Base-by-base conservation (phyloP, 37 sponge, comb jelly and placozoan genomes). In the Mnemiopsis leidyi region DNA sequence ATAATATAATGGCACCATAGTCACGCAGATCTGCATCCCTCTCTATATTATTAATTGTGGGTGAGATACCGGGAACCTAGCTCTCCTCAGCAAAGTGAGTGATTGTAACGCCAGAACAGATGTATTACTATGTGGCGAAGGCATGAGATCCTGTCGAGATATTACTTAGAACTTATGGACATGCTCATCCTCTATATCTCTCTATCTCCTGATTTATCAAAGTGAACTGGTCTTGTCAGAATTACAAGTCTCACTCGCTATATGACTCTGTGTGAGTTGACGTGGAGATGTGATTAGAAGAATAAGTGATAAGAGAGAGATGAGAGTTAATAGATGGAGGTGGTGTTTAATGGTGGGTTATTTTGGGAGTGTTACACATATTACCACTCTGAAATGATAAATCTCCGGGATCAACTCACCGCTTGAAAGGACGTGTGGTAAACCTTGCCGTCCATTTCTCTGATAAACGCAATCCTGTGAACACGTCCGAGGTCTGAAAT, bases 351-450 rank as follows among this genome's bases (percentile, higher is more conserved):
- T 48, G 61, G 61, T 5, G 61, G 61, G 61, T 48, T 48, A 48
- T 48, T 18, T 48, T 13, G 5, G 9, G 5, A 48, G 61, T 48
- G 61, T 18, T 48, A n/a, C n/a, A n/a, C n/a, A n/a, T n/a, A n/a
- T n/a, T n/a, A n/a, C n/a, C n/a, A n/a, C n/a, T n/a, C n/a, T n/a
- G n/a, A n/a, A n/a, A n/a, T n/a, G n/a, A n/a, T n/a, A n/a, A n/a
- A n/a, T n/a, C n/a, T n/a, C n/a, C n/a, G n/a, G n/a, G n/a, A n/a
- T 48, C 9, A 18, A 85, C 90, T 85, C 20, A 85, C 90, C 90
- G 39, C 90, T 38, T 25, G 38, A 18, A 36, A 39, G 24, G 61
- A 85, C 1, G 90, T 85, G n/a, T 40, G 40, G 61, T 85, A 37
- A n/a, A 85, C 90, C 39, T 38, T 85, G 26, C 90, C 39, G 24